Conservation (phyloP, 2,888 invertebrate genomes). For the Andrena bucephala region DNA sequence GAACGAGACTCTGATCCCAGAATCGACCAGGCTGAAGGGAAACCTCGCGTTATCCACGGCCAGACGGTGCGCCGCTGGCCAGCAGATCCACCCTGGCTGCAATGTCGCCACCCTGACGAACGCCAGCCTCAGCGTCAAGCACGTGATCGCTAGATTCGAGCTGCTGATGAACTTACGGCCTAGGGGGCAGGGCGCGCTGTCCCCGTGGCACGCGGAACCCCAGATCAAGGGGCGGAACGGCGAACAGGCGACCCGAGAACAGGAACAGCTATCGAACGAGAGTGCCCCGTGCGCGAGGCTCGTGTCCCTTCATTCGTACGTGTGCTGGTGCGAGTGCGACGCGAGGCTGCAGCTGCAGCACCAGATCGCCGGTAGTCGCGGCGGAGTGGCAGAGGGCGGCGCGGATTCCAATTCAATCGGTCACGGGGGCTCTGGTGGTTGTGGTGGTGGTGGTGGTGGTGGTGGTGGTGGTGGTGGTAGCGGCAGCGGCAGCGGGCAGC, state of each 20-base stretch:
- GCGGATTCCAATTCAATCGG: constrained; percentile 51
- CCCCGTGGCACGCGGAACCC: neutral
- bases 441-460: constrained; percentile 1
- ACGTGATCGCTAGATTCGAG: neutral
- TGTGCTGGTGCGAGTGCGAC: constrained; percentile 79
- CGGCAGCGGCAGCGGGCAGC: constrained; percentile 15
- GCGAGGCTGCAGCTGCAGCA: constrained; percentile 46
- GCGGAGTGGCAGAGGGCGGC: constrained; percentile 26
- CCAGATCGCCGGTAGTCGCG: constrained; percentile 6
- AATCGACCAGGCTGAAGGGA: constrained; percentile 32
- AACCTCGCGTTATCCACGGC: constrained; percentile 20
- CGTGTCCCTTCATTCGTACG: constrained; percentile 81
- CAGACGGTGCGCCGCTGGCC: constrained; percentile 41
- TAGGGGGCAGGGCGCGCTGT: constrained; percentile 5
- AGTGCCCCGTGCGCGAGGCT: constrained; percentile 79
- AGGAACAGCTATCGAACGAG: constrained; percentile 51
- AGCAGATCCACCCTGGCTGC: constrained; percentile 28
- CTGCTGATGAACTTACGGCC: constrained; percentile 1
- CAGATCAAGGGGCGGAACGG: neutral
- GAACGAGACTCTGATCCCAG: constrained; percentile 26
- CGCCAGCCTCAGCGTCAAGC: constrained; percentile 4
- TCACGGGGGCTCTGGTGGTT: constrained; percentile 38
- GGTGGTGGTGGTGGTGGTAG: constrained; percentile 16
- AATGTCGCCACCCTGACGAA: constrained; percentile 5
- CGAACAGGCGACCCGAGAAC: constrained; percentile 30